phyloP scores from a whole-genome alignment of 2,113 vertebrate species.

The Dasyornis broadbenti region DNA sequence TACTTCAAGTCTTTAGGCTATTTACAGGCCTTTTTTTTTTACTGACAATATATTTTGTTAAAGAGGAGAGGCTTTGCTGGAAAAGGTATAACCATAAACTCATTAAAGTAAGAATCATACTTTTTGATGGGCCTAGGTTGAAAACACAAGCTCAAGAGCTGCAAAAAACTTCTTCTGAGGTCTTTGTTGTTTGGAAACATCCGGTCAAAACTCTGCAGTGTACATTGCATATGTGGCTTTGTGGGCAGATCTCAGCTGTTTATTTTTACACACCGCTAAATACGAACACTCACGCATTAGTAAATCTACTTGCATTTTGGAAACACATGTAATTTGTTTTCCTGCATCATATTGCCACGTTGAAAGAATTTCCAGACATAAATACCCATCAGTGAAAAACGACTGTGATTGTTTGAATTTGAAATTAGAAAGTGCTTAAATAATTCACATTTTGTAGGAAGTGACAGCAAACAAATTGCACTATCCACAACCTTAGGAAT shows the following conservation, averaged over 20 bases:
- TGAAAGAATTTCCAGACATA: not conserved
- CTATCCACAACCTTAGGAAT: not conserved
- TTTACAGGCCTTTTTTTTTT: not conserved
- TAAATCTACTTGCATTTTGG: not conserved
- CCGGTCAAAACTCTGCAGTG: not conserved
- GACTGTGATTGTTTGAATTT: not conserved
- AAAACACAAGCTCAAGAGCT: not conserved
- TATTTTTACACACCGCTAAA: slow-evolving; percentile 48
- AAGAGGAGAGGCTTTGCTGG: not conserved
- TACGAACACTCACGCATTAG: not conserved
- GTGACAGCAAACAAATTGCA: not conserved
- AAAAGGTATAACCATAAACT: not conserved
- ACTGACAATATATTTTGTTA: not conserved
- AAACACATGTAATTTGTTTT: not conserved
- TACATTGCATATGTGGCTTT: not conserved
- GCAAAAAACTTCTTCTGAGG: not conserved
- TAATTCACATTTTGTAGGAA: not conserved
- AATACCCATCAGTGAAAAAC: not conserved
- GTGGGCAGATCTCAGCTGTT: slow-evolving; percentile 35
- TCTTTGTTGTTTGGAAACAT: slow-evolving; percentile 10
- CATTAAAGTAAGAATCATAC: not conserved
- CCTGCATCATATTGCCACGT: fast-evolving
- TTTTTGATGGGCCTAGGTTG: not conserved
- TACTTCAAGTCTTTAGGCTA: not conserved
- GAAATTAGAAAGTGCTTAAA: not conserved